Base-by-base conservation (phyloP, 2,888 invertebrate species). In the Lepeophtheirus nordmannii region DNA sequence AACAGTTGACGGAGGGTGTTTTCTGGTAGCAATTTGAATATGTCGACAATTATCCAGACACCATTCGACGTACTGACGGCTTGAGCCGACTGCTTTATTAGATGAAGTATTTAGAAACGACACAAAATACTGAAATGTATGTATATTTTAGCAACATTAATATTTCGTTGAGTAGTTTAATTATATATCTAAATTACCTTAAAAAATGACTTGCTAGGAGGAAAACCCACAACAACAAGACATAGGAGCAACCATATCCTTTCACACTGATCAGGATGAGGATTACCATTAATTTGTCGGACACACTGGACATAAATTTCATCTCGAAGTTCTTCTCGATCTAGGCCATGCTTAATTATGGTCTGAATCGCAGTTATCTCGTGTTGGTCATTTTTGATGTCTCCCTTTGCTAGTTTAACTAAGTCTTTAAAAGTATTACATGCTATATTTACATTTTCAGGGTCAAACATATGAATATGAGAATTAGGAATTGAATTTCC, bases 381-480 rank as follows among this genome's bases (percentile, higher is more conserved):
- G 61, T 85, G 83, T 12, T 41, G 12, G 67, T 90, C 90, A 0
- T 83, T 78, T 69, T 89, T 91, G 72, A 89, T 75, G 75, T 94
- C 93, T 0, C 91, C 91, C 20, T 88, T 82, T 75, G 89, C 85
- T 74, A 90, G 92, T 72, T 89, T 89, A 73, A 87, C 89, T 12
- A 93, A 76, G 73, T 93, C 92, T 89, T 90, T 83, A 76, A 93
- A 94, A 69, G 91, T 86, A 70, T 83, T 85, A 72, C 92, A 90
- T 7, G 93, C 90, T 0, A 90, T 82, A 62, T 86, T 84, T 46
- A 92, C 84, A 75, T 93, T 93, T 74, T 93, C 92, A 0, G 92
- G 90, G 78, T 94, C 93, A 74, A 92, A 91, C 80, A 94, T 83
- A 73, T 91, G 91, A 72, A 94, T 86, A 76, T 93, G 93, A 0